Base-by-base conservation (phyloP, 2,797 vertebrate species). In the Malurus leucopterus region DNA sequence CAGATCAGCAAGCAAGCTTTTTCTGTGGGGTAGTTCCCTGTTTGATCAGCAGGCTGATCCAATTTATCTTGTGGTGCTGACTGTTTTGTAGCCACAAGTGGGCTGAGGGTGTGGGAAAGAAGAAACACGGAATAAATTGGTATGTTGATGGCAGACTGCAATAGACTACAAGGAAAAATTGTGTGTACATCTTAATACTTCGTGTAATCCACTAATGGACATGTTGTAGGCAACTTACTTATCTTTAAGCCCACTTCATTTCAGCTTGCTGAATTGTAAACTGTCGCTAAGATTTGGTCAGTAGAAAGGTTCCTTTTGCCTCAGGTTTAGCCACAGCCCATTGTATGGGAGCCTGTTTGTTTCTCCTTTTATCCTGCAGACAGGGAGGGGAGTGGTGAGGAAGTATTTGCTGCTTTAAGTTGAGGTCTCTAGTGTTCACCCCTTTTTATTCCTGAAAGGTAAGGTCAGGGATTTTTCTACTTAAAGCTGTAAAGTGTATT, bases 11-110 rank as follows among this genome's bases (percentile, higher is more conserved):
- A 72, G 58, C 5, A 2, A 50, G 47, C 32, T 87, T 73, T 91
- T 91, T 84, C 61, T 82, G 49, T 88, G 78, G 49, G 30, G 40
- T 84, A 88, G 74, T 70, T 75, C 63, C 69, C 38, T 80, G 43
- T 86, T 87, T 87, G 84, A 90, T 88, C 74, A 93, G 77, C 64
- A 70, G 57, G 55, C 70, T 90, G 81, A 82, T 72, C 57, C 15
- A n/a, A 32, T 90, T 91, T 78, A 50, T 92, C 57, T 92, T 67
- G 71, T 88, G 68, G 59, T 0, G 4, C 68, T 84, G 88, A 81
- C 59, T 88, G 64, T 46, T 90, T 86, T 82, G 61, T 41, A 82
- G 68, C 36, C 16, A 21, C 55, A 51, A 41, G 80, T 86, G 75
- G 70, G 77, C 53, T 72, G 74, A 63, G 61, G 41, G 13, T 92